Evolutionary conservation across 2,113 vertebrate species (phyloP), one percentile per base, ranked within the genome.

Genomic region (Antechinus flavipes): DNA sequence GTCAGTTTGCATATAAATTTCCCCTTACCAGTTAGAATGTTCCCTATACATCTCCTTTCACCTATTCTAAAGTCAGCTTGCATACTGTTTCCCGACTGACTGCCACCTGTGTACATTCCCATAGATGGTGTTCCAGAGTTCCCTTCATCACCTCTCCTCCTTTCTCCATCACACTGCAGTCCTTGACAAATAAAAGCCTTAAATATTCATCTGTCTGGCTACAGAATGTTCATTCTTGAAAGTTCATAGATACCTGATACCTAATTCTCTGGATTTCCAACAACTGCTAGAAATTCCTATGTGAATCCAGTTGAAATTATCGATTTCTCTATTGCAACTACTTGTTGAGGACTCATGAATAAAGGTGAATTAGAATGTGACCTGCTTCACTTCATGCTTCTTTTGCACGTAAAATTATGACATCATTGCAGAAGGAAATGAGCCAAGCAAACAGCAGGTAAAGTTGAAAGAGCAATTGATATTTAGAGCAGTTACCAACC

Each of bases 401-500:
- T 42, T 76, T 42, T 42, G 35, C 35, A 22, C 12, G 14, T n/a
- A 19, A 76, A 14, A 76, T 46, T 91, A 94, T 97, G 97, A 96
- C 94, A 47, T 91, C 93, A 96, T 49, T 89, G 23, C n/a, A 54
- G 96, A 96, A 95, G 93, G 94, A 96, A 97, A 96, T 93, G 93
- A 91, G 54, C 68, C 93, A 76, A n/a, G 35, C 95, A 93, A 97
- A 89, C 89, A 90, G 3, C 94, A 91, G 90, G 27, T 95, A 90
- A 93, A 96, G 93, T 68, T 94, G 16, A 90, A 95, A 94, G 42
- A 47, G 91, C 95, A 96, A 91, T 26, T 0, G 95, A 91, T 42
- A 76, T 76, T 76, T 76, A 76, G 35, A 91, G 96, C 68, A 76
- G 91, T 35, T 93, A 30, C 55, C 84, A 97, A 49, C 52, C 94